Conservation (phyloP, 2,797 vertebrate genomes). For the Prunella strophiata region DNA sequence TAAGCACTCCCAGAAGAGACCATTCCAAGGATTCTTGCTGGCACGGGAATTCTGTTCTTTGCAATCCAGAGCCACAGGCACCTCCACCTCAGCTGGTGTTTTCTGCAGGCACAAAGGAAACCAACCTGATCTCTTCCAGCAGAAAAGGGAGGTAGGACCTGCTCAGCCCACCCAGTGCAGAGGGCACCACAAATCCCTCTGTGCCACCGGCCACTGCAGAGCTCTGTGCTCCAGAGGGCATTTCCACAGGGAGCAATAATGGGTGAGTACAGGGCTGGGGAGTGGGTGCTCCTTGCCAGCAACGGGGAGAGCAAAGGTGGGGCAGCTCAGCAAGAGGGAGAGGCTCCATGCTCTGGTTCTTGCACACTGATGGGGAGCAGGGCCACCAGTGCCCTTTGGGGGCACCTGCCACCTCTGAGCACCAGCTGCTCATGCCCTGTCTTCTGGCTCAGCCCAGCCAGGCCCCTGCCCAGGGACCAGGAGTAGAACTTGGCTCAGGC, state of each 20-base stretch:
- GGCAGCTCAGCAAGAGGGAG: not conserved
- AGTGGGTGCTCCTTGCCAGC: fast-evolving
- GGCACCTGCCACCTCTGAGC: not conserved
- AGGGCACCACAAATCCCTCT: not conserved
- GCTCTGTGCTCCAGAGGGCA: not conserved
- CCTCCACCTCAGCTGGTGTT: not conserved
- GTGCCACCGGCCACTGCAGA: fast-evolving
- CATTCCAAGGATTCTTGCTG: conserved; percentile 17
- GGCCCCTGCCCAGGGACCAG: not conserved
- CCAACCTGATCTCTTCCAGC: not conserved
- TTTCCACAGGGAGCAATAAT: not conserved
- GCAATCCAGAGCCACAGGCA: not conserved
- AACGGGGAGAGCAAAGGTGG: not conserved
- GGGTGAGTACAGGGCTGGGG: conserved; percentile 26
- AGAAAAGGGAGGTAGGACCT: not conserved
- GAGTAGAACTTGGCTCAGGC: not conserved
- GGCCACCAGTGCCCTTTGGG: not conserved
- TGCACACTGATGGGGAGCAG: fast-evolving
- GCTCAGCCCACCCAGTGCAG: not conserved
- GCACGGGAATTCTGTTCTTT: not conserved
- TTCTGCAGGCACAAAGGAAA: not conserved
- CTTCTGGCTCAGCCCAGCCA: not conserved
- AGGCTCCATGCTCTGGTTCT: not conserved
- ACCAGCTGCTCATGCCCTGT: not conserved
- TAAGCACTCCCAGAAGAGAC: not conserved